phyloP scores from a whole-genome alignment of 2,113 vertebrate genomes.

The Hippopotamus amphibius region DNA sequence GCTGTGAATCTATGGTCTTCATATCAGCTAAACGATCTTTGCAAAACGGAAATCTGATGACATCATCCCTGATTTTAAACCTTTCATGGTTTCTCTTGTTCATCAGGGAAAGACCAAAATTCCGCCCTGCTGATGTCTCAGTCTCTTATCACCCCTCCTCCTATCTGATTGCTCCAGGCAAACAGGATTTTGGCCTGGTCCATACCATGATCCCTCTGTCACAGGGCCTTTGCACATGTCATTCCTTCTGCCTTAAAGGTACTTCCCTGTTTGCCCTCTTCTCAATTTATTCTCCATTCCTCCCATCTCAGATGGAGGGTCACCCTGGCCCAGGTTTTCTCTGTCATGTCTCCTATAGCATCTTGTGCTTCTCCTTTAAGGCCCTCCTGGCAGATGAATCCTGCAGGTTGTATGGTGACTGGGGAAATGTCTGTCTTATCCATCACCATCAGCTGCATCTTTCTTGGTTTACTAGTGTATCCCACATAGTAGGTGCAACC shows the following conservation, averaged over 20 bases:
- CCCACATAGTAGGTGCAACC: rapidly evolving
- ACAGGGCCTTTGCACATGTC: neutral
- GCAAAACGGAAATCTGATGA: neutral
- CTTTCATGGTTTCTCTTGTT: neutral
- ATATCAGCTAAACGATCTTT: neutral
- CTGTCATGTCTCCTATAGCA: neutral
- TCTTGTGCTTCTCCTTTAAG: neutral
- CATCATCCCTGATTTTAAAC: neutral
- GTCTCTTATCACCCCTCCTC: neutral
- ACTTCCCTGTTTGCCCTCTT: neutral
- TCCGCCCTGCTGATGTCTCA: neutral
- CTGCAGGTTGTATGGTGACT: neutral
- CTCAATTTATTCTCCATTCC: neutral
- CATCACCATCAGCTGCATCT: neutral
- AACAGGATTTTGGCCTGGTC: no score
- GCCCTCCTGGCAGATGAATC: neutral
- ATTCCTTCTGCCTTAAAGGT: neutral
- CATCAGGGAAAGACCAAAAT: neutral
- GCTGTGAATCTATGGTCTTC: neutral
- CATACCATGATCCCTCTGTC: neutral
- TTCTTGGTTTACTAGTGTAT: neutral
- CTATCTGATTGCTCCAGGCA: neutral
- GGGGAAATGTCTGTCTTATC: neutral
- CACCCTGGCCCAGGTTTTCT: neutral
- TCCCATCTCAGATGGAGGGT: neutral